Evolutionary conservation across 2,113 vertebrate genomes (phyloP), one percentile per base, ranked within the genome.

Genomic region (Austrofundulus limnaeus): DNA sequence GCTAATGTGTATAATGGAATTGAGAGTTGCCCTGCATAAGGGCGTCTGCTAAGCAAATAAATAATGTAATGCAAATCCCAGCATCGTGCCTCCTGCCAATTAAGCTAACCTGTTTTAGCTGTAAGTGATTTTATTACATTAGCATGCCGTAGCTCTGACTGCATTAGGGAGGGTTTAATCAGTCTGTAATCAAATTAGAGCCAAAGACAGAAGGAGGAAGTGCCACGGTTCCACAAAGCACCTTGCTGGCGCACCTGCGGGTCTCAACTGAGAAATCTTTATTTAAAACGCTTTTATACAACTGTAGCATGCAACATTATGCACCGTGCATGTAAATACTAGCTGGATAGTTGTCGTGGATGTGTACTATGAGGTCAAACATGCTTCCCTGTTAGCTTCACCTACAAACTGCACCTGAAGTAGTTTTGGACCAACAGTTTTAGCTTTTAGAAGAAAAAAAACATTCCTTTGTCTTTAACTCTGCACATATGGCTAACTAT

Each of bases 41-140:
- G 86, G 84, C 87, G 81, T 90, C 85, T 89, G 88, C 87, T 88
- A 86, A 88, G 87, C 90, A 92, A 92, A 92, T 91, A 91, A 93
- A 91, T 92, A 90, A 93, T 92, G 89, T 84, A 92, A 91, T 89
- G 91, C 90, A 90, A 92, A 92, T 92, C 90, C 90, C 87, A 85
- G 80, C 89, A 71, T 91, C 83, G 75, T 75, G 87, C 90, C 88
- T 88, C 85, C 89, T 91, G 91, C 92, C 91, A 92, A 92, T 93
- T 91, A 92, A 89, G 88, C 90, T 92, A 92, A 92, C 90, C 85
- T 84, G 90, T 91, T 92, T 93, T 90, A 91, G 90, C 90, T 75
- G 86, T 91, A 91, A 92, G 90, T 92, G 90, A 91, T 91, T 90
- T 91, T 88, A 93, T 91, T 91, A 88, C 88, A 92, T 93, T 92